A percentile compares a stretch with the other conserved stretches of the same genome.
These are phyloP conservation scores for Coracopsis vasa DNA, from an alignment of 2,113 vertebrate genomes.

Conservation along the genomic window DNA sequence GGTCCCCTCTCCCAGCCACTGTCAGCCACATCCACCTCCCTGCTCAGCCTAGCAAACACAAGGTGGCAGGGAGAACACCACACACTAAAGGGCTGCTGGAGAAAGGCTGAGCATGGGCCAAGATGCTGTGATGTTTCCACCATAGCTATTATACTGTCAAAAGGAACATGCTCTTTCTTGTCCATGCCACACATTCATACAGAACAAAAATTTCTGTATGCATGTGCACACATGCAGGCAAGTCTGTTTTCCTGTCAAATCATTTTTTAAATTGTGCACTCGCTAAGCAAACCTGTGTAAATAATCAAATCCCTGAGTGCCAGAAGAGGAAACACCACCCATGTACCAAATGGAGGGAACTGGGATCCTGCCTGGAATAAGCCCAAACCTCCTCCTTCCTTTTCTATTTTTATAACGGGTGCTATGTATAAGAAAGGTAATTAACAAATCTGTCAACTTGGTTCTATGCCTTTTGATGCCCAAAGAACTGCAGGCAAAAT, in stretches of 20 bases:
- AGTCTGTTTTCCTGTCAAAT: conserved; percentile 38
- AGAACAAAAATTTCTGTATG: background rate
- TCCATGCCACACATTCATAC: fast-evolving
- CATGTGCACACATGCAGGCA: background rate
- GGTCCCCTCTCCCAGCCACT: background rate
- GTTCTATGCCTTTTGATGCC: background rate
- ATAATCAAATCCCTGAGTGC: background rate
- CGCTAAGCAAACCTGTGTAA: conserved; percentile 50
- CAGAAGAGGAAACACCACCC: conserved; percentile 56
- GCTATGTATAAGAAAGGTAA: conserved; percentile 3
- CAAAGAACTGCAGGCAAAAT: background rate
- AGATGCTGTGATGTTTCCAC: background rate
- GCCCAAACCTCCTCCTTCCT: conserved; percentile 20
- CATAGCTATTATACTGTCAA: background rate
- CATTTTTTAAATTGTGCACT: conserved; percentile 14
- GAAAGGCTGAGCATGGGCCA: background rate
- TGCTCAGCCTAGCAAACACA: background rate
- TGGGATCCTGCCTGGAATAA: conserved; percentile 50
- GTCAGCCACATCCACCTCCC: background rate
- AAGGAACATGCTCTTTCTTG: background rate
- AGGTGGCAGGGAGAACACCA: background rate
- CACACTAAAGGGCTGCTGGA: fast-evolving
- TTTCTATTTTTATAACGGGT: background rate
- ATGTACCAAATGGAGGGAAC: conserved; percentile 39
- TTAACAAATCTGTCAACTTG: background rate